These are phyloP conservation scores for Danio choprae DNA, from an alignment of 2,797 vertebrate genomes.

Conservation along the genomic window DNA sequence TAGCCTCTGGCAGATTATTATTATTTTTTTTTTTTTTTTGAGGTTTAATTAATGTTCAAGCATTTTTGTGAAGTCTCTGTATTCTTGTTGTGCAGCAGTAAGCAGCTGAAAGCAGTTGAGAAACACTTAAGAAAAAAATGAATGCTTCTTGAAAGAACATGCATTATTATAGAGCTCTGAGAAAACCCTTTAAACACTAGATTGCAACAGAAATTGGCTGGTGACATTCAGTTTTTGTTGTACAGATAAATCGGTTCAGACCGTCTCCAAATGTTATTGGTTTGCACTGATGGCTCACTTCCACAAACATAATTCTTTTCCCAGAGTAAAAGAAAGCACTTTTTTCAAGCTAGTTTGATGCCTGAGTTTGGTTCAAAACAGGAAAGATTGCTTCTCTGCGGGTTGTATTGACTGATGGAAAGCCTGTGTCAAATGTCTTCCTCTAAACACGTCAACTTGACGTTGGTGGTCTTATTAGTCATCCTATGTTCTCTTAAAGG, in stretches of 20 bases:
- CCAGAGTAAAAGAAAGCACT: not conserved
- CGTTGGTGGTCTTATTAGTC: not conserved
- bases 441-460: not conserved
- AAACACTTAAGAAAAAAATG: not conserved
- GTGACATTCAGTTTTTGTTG: not conserved
- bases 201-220: not conserved
- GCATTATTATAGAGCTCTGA: not conserved
- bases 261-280: not conserved
- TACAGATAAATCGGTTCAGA: not conserved
- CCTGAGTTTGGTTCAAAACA: slow-evolving; percentile 19
- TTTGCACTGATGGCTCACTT: not conserved
- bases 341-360: not conserved
- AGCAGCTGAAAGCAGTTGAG: not conserved
- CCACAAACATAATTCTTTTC: not conserved
- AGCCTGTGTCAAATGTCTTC: slow-evolving; percentile 6
- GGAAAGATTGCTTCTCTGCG: slow-evolving; percentile 14
- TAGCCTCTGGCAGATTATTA: not conserved
- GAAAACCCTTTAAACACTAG: not conserved
- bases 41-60: not conserved
- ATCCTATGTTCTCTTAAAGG: not conserved
- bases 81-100: not conserved
- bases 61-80: not conserved
- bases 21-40: not conserved
- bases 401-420: slow-evolving; percentile 30
- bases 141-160: not conserved